Evolutionary conservation across 2,888 invertebrate genomes (phyloP).

Genomic region (Phalangium opilio): DNA sequence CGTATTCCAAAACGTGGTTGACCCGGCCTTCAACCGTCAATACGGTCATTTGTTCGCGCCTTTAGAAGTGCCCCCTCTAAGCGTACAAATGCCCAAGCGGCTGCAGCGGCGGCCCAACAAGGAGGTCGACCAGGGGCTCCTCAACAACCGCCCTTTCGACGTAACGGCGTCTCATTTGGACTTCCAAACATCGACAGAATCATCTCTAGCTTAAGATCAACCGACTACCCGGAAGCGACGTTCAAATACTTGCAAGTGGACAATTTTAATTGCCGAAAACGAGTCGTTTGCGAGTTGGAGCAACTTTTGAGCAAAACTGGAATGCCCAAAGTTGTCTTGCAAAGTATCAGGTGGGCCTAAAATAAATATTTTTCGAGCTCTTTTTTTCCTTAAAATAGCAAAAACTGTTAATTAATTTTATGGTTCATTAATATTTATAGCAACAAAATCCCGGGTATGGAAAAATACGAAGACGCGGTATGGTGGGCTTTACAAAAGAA

Average conservation of each 20-base stretch:
- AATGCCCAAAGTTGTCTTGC: slow-evolving; percentile 12
- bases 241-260: slow-evolving; percentile 12
- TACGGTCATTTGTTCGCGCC: no score
- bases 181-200: no score
- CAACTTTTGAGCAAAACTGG: slow-evolving; percentile 14
- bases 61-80: no score
- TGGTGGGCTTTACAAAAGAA: slow-evolving; percentile 2
- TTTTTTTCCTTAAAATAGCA: no score
- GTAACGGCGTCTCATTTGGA: no score
- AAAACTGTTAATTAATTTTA: no score
- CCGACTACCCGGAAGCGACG: slow-evolving; percentile 14
- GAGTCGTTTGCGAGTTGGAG: slow-evolving; percentile 15
- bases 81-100: no score
- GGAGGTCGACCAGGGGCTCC: no score
- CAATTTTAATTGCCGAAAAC: slow-evolving; percentile 13
- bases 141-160: no score
- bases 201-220: not conserved
- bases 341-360: slow-evolving; percentile 11
- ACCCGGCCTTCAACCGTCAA: no score
- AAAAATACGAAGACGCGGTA: slow-evolving; percentile 13
- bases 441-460: slow-evolving; percentile 15
- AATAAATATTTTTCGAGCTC: not conserved
- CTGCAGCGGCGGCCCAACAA: no score
- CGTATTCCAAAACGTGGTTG: no score
- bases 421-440: slow-evolving; percentile 9